Percentiles rank a stretch among this genome's conserved stretches.
Conservation (phyloP, 2,113 vertebrate genomes). For the Barbus barbus region DNA sequence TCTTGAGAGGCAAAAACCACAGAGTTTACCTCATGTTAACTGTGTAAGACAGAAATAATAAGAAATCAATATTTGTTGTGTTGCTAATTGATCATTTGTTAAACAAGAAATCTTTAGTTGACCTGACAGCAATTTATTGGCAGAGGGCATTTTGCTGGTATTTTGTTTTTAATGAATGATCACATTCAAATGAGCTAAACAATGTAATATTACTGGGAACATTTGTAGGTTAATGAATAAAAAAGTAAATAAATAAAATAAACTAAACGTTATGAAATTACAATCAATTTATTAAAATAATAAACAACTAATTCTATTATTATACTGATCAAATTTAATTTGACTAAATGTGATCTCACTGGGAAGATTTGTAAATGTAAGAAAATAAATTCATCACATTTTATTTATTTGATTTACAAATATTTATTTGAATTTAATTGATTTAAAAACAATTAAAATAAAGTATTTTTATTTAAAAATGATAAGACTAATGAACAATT, state of each 20-base stretch:
- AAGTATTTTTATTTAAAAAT: too few species aligned
- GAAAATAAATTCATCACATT: too few species aligned
- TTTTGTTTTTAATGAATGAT: background rate
- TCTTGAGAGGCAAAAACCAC: background rate
- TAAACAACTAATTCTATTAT: background rate
- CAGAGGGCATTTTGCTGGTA: background rate
- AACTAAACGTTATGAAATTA: background rate
- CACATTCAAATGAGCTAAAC: background rate
- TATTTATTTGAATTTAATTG: too few species aligned
- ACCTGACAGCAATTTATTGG: background rate
- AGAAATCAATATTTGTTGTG: slow-evolving; percentile 2
- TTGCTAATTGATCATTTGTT: background rate
- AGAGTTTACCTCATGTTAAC: background rate
- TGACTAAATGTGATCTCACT: too few species aligned
- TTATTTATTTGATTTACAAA: too few species aligned
- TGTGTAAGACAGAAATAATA: background rate
- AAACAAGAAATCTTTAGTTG: background rate
- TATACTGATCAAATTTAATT: background rate
- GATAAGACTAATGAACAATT: too few species aligned
- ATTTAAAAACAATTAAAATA: too few species aligned
- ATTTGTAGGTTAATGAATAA: background rate
- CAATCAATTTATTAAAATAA: background rate
- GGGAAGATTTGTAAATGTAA: too few species aligned
- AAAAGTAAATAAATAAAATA: background rate
- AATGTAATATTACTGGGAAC: background rate